Evolutionary conservation across 92 coral and sea anemone genomes (phyloP), one percentile per base, ranked within the genome.

Genomic region (Zoanthus gigantus): DNA sequence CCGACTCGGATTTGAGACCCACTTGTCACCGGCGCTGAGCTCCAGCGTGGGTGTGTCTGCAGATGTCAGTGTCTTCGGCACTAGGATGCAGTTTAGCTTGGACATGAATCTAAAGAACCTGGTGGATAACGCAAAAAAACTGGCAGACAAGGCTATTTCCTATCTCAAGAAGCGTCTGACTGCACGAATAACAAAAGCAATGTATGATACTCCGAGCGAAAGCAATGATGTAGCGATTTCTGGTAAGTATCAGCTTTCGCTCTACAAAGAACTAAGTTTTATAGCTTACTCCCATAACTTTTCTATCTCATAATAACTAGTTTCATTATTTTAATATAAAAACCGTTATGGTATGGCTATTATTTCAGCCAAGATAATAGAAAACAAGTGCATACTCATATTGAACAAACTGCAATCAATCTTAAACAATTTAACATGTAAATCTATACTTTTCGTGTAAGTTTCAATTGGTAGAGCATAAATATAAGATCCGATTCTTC

Each of bases 61-160:
- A 0, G 93, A 95, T 63, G 84, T 93, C 16, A 92, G 92, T 9
- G 84, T 89, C 5, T 95, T 93, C 72, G 93, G 92, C 37, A 85
- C 94, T 52, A 86, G 90, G 54, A 89, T 88, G 15, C 82, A 91
- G 83, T 93, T 93, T 47, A 92, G 88, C 15, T 90, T 93, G 63
- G 98, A 91, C 72, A 91, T 93, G 86, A 95, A 91, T 79, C 86
- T 93, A 29, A 92, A 92, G 17, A 91, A 93, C 34, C 90, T 94
- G 28, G 77, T 91, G 2, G 89, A 91, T 54, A 93, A 90, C 71
- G 93, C 95, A 1, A 83, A 81, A 18, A 81, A 88, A 74, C 74
- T 94, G 3, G 97, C 90, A 7, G 87, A 90, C 42, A 86, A 79
- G 7, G 97, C 97, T 37, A 66, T 94, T 75, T 54, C 79, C 15